Evolutionary conservation across 1,140 invertebrate genomes (phyloP), one percentile per base, ranked within the genome.

Genomic region (Brachionus koreanus): DNA sequence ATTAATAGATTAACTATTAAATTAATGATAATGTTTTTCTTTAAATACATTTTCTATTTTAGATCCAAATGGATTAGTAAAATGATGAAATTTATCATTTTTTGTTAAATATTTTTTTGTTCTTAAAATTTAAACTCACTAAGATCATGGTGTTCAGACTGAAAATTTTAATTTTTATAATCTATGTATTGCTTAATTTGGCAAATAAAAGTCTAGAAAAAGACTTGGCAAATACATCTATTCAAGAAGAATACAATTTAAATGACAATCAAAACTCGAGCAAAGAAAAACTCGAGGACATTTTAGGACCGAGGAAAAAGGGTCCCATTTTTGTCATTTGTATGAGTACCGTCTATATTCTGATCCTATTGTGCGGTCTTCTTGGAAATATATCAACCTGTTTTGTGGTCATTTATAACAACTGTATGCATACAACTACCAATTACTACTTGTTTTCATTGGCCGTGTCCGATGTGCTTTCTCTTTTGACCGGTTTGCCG

Each of bases 391-490:
- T 12, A 12, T 86, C 13, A 85, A 16, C 79, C 86, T 5, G 83
- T 87, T 19, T 83, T 39, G 85, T 86, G 23, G 86, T 88, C 6
- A 63, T 83, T 16, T 77, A 83, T 23, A 85, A 84, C 7, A 85
- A 43, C 33, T 84, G 84, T 75, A 91, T 91, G 90, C 89, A 90
- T 84, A 91, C 90, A 3, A 88, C 89, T 5, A 91, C 91, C 37
- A 97, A 97, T 87, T 96, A 94, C 85, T 97, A 97, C 86, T 90
- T 97, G 57, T 97, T 96, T 87, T 94, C 92, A 86, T 89, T 98
- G 85, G 95, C 96, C 5, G 90, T 98, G 52, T 96, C 95, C 0
- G 97, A 98, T 87, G 90, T 98, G 25, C 88, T 98, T 7, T 89
- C 98, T 4, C 90, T 98, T 2, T 75, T 90, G 3, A 16, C 83